Conservation (phyloP, 1,140 invertebrate species). For the Tetraneura akinire region DNA sequence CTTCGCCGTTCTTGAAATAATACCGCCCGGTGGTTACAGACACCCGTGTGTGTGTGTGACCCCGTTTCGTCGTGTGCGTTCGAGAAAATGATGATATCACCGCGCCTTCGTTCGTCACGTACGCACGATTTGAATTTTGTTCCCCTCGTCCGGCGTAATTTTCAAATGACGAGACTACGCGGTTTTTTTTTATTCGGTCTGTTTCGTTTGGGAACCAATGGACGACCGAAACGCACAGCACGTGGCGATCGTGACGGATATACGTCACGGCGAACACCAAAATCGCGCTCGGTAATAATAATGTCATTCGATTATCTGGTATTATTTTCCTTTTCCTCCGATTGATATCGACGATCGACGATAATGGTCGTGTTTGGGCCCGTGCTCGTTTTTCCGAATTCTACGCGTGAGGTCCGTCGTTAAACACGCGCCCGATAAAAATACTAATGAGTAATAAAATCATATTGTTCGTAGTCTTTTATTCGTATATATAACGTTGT, state of each 20-base stretch:
- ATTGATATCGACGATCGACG: background rate
- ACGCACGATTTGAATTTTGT: too few species aligned
- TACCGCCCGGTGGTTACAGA: background rate
- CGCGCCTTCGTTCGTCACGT: background rate
- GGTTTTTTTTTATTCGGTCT: too few species aligned
- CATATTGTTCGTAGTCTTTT: too few species aligned
- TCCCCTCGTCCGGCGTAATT: too few species aligned
- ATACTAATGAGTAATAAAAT: too few species aligned
- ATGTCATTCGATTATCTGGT: background rate
- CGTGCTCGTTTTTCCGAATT: background rate
- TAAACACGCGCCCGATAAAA: background rate
- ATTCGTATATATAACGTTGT: too few species aligned
- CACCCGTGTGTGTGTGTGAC: background rate
- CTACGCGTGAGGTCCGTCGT: background rate
- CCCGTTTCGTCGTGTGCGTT: background rate
- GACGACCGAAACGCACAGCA: background rate
- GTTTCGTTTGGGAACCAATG: background rate
- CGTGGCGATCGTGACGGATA: slow-evolving; percentile 10
- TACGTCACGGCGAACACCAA: slow-evolving; percentile 10
- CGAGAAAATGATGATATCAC: background rate
- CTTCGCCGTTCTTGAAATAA: background rate
- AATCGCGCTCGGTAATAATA: background rate
- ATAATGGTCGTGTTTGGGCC: background rate
- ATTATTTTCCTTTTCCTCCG: background rate
- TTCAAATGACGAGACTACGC: too few species aligned